Conservation (phyloP, 1,140 invertebrate species). For the Camponotus floridanus region DNA sequence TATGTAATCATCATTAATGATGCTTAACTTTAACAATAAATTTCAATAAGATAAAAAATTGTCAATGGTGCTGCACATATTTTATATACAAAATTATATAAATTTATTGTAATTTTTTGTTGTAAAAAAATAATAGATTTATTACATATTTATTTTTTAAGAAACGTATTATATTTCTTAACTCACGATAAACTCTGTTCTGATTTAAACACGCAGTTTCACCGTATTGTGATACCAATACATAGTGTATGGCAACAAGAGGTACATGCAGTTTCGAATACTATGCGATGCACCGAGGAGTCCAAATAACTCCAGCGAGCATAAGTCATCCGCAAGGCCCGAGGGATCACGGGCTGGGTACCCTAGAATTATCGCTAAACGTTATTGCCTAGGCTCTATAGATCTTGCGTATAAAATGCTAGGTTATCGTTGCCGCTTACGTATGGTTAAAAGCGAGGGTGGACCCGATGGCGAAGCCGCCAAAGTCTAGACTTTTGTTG, state of each 20-base stretch:
- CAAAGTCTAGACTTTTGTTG: conserved; percentile 71
- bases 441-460: conserved; percentile 81
- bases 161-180: not conserved
- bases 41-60: too few relatives aligned
- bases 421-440: conserved; percentile 81
- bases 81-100: not conserved
- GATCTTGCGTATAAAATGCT: conserved; percentile 86
- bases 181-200: not conserved
- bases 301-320: conserved; percentile 75
- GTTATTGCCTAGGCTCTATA: conserved; percentile 86
- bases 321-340: conserved; percentile 82
- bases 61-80: too few relatives aligned
- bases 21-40: too few relatives aligned
- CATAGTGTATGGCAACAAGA: conserved; percentile 24
- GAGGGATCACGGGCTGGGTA: conserved; percentile 76
- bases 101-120: not conserved
- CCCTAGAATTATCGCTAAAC: conserved; percentile 86
- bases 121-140: not conserved
- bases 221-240: not conserved
- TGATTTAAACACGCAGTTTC: not conserved
- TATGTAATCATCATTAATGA: not conserved
- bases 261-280: conserved; percentile 56
- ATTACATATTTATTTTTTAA: not conserved
- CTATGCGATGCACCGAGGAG: conserved; percentile 62
- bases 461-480: conserved; percentile 64